phyloP scores from a whole-genome alignment of 2,888 invertebrate species.

The Callyntrura sp. region DNA sequence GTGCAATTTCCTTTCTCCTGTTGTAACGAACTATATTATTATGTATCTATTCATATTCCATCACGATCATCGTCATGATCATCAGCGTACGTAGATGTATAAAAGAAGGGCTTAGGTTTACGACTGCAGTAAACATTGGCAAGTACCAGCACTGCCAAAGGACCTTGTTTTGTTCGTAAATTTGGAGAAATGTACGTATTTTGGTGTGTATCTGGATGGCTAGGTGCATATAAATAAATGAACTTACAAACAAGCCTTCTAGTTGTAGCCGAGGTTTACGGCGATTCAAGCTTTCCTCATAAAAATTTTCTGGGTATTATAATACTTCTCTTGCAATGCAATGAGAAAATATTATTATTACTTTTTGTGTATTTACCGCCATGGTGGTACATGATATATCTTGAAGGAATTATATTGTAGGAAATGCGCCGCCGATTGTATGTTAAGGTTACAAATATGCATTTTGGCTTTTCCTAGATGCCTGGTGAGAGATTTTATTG shows the following conservation, averaged over 20 bases:
- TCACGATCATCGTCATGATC: background rate
- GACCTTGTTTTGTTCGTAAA: background rate
- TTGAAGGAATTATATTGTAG: background rate
- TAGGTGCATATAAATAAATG: no score
- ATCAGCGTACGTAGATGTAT: background rate
- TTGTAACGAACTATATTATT: background rate
- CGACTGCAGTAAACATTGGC: background rate
- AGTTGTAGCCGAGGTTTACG: background rate
- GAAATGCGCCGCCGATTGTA: background rate
- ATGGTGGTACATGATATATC: background rate
- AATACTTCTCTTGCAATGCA: background rate
- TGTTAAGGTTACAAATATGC: slow-evolving; percentile 18
- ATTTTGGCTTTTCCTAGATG: background rate
- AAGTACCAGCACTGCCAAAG: background rate
- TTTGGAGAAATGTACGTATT: no score
- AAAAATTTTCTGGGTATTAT: background rate
- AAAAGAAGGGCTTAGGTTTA: slow-evolving; percentile 21
- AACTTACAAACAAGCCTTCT: background rate
- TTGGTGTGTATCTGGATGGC: no score
- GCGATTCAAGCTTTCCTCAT: background rate
- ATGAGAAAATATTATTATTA: slow-evolving; percentile 2
- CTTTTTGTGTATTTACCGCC: background rate
- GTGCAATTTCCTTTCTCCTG: background rate
- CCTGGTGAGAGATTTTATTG: background rate
- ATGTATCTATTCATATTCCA: background rate